phyloP scores from a whole-genome alignment of 2,888 invertebrate species.

The Oligia fasciuncula region DNA sequence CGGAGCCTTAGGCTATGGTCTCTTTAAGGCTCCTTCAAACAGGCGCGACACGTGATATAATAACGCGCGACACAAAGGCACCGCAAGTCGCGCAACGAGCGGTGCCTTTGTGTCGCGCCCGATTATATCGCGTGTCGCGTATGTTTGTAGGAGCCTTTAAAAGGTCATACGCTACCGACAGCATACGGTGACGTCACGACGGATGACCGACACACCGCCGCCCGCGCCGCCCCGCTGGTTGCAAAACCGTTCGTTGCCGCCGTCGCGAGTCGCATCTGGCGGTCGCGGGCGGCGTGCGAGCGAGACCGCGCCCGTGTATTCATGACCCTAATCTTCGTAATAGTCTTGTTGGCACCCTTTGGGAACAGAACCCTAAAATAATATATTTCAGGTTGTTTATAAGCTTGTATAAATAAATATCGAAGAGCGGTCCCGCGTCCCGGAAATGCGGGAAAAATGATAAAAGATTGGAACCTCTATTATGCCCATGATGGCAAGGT shows the following conservation, averaged over 20 bases:
- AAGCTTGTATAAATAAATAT: conserved; percentile 44
- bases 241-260: background rate
- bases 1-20: background rate
- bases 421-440: conserved; percentile 26
- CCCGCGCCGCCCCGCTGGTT: too few species aligned
- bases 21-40: background rate
- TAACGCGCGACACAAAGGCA: too few species aligned
- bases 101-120: too few species aligned
- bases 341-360: background rate
- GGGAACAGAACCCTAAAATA: background rate
- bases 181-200: background rate
- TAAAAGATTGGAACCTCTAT: conserved; percentile 50
- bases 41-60: too few species aligned
- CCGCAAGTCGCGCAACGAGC: too few species aligned
- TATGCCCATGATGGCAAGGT: conserved; percentile 29
- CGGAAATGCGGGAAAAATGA: conserved; percentile 50
- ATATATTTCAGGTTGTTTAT: conserved; percentile 12
- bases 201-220: background rate
- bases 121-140: too few species aligned
- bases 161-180: background rate
- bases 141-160: background rate
- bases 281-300: background rate
- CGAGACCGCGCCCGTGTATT: background rate
- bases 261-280: too few species aligned
- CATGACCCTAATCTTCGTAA: background rate